These are phyloP conservation scores for Calameuta idolon DNA, from an alignment of 2,888 invertebrate genomes.

Conservation along the genomic window DNA sequence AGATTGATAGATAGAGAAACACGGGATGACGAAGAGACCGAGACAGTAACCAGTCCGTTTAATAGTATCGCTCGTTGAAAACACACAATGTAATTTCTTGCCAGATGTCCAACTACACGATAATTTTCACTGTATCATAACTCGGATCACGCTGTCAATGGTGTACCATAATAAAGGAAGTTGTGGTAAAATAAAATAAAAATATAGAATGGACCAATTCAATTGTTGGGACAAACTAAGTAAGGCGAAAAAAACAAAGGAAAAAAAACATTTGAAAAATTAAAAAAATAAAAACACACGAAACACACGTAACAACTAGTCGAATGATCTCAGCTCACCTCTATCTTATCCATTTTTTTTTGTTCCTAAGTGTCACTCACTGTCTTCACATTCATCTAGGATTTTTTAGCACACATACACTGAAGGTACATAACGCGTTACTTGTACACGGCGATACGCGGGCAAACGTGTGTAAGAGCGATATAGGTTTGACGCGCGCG, in stretches of 20 bases:
- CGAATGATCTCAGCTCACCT: slow-evolving; percentile 50
- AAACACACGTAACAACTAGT: no score
- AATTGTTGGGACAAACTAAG: no score
- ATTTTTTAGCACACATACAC: slow-evolving; percentile 43
- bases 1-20: slow-evolving; percentile 29
- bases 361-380: slow-evolving; percentile 58
- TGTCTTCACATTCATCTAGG: slow-evolving; percentile 61
- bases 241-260: no score
- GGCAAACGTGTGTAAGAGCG: slow-evolving; percentile 46
- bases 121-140: slow-evolving; percentile 28
- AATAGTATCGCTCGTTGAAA: slow-evolving; percentile 59
- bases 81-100: slow-evolving; percentile 59
- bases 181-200: slow-evolving; percentile 1
- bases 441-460: slow-evolving; percentile 22
- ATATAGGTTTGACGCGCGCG: slow-evolving; percentile 52
- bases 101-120: slow-evolving; percentile 59
- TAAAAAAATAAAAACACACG: no score
- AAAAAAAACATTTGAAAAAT: no score
- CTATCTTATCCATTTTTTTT: slow-evolving; percentile 65
- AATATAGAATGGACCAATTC: background rate
- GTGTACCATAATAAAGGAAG: no score
- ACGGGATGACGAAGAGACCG: background rate
- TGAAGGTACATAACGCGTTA: slow-evolving; percentile 46
- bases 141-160: no score
- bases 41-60: slow-evolving; percentile 51